A percentile compares a stretch with the other conserved stretches of the same genome.
These are phyloP conservation scores for Lepus timidus DNA, from an alignment of 2,113 vertebrate species.

Conservation along the genomic window DNA sequence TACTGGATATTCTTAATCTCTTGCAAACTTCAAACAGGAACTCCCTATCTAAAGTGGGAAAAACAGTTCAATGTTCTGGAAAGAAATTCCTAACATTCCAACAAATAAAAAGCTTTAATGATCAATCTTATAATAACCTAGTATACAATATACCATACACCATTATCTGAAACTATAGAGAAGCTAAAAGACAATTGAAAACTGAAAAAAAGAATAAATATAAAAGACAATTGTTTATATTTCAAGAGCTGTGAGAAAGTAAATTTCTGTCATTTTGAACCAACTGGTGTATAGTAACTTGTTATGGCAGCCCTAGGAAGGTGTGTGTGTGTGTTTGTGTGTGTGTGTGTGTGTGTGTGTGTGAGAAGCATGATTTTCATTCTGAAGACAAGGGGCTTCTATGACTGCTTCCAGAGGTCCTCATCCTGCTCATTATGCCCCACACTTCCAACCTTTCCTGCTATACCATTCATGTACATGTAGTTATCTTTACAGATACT, in stretches of 20 bases:
- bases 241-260: not conserved
- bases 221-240: conserved; percentile 16
- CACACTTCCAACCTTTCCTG: not conserved
- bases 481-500: not conserved
- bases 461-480: not conserved
- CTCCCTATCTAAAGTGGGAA: conserved; percentile 13
- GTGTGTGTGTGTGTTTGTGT: too few species aligned
- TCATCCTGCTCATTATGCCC: not conserved
- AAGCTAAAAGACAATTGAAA: conserved; percentile 26
- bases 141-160: not conserved
- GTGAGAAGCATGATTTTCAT: not conserved
- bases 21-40: conserved; percentile 40
- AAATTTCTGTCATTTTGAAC: not conserved
- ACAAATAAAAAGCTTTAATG: conserved; percentile 38
- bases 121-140: conserved; percentile 26
- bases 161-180: conserved; percentile 48
- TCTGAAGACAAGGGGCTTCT: not conserved
- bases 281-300: not conserved
- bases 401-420: not conserved
- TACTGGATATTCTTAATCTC: conserved; percentile 24
- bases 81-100: conserved; percentile 20
- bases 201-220: not conserved
- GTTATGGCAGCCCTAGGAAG: not conserved
- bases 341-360: too few species aligned
- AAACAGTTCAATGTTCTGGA: conserved; percentile 22